These are phyloP conservation scores for Sandelia bainsii DNA, from an alignment of 2,797 vertebrate genomes.

Conservation along the genomic window DNA sequence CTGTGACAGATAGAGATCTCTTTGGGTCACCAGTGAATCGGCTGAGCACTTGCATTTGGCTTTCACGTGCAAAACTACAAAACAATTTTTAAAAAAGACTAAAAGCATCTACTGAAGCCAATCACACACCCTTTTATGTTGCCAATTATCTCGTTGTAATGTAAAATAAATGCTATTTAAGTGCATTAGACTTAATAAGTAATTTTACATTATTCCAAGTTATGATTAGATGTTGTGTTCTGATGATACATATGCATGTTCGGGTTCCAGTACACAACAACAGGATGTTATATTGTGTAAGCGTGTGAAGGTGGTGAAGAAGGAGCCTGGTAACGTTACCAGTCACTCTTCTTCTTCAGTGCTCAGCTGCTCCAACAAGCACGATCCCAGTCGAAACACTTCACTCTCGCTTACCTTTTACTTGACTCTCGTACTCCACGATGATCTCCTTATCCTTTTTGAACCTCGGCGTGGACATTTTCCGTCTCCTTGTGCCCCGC, in stretches of 20 bases:
- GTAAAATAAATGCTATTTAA: not conserved
- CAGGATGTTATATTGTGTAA: not conserved
- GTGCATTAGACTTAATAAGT: rapidly evolving
- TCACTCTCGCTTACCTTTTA: conserved; percentile 89
- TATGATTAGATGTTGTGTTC: not conserved
- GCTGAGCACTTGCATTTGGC: conserved; percentile 1
- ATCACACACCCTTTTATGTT: not conserved
- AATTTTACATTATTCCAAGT: not conserved
- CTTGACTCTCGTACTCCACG: conserved; percentile 97
- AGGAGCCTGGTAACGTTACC: conserved; percentile 32
- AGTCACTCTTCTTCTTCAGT: conserved; percentile 16
- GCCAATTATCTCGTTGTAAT: not conserved
- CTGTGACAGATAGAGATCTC: not conserved
- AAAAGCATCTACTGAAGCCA: not conserved
- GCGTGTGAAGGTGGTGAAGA: conserved; percentile 40
- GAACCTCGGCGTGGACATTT: conserved; percentile 95
- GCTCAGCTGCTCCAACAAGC: conserved; percentile 10
- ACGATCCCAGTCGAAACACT: not conserved
- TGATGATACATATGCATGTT: not conserved
- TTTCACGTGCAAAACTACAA: conserved; percentile 22
- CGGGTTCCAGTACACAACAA: not conserved
- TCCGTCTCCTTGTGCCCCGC: conserved; percentile 51
- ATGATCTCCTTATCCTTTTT: conserved; percentile 99
- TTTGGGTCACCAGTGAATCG: not conserved
- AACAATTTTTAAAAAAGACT: not conserved